A percentile compares a stretch with the other conserved stretches of the same genome.
These are phyloP conservation scores for Platycercus adscitus DNA, from an alignment of 2,113 vertebrate genomes.

Conservation along the genomic window DNA sequence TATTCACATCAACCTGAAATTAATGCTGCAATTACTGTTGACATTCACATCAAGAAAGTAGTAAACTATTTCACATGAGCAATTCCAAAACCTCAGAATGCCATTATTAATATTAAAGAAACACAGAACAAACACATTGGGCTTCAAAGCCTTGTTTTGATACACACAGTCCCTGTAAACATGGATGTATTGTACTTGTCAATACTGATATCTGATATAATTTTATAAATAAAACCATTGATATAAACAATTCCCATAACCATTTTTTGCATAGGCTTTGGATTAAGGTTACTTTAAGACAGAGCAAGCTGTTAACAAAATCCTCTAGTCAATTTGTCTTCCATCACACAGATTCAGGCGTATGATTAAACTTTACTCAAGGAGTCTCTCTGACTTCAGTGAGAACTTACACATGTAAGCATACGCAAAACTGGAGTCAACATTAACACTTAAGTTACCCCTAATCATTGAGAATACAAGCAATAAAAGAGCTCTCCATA, in stretches of 20 bases:
- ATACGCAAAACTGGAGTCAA: slow-evolving; percentile 30
- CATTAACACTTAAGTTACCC: slow-evolving; percentile 46
- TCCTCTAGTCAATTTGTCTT: slow-evolving; percentile 6
- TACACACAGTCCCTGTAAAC: slow-evolving; percentile 71
- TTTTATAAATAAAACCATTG: slow-evolving; percentile 70
- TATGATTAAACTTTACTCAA: slow-evolving; percentile 7
- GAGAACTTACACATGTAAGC: slow-evolving; percentile 12
- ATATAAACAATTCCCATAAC: slow-evolving; percentile 60
- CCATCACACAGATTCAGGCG: slow-evolving; percentile 24
- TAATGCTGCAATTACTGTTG: slow-evolving; percentile 75
- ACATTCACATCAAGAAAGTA: slow-evolving; percentile 70
- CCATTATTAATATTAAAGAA: slow-evolving; percentile 63
- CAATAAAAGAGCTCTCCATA: slow-evolving; percentile 72
- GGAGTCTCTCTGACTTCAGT: slow-evolving; percentile 13
- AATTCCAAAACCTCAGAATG: slow-evolving; percentile 69
- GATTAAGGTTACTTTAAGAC: slow-evolving; percentile 60
- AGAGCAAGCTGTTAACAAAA: slow-evolving; percentile 64
- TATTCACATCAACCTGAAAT: slow-evolving; percentile 75
- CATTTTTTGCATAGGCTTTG: slow-evolving; percentile 77
- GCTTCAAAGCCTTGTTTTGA: slow-evolving; percentile 61
- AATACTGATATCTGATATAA: slow-evolving; percentile 64
- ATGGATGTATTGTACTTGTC: slow-evolving; percentile 65
- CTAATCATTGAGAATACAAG: slow-evolving; percentile 62
- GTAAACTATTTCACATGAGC: slow-evolving; percentile 70
- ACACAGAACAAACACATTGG: slow-evolving; percentile 60